Conservation (phyloP, 2,888 invertebrate genomes). For the Pristionchus exspectatus region DNA sequence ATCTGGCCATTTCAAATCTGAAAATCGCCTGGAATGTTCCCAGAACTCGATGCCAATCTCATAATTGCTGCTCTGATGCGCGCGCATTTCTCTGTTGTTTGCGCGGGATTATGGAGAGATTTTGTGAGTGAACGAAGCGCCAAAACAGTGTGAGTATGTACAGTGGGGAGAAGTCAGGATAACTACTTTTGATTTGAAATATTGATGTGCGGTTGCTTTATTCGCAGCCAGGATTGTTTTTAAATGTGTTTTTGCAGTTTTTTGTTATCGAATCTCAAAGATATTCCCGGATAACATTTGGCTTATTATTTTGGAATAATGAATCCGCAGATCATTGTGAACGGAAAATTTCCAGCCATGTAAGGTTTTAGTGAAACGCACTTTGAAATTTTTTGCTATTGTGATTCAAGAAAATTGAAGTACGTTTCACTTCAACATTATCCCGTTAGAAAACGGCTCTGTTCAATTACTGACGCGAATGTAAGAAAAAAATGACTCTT, state of each 20-base stretch:
- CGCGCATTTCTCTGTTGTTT: conserved; percentile 8
- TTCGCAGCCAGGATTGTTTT: too few relatives aligned
- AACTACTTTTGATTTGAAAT: too few relatives aligned
- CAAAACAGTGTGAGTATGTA: neutral
- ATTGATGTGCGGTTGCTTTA: too few relatives aligned
- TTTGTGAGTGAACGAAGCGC: neutral
- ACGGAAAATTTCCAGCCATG: neutral
- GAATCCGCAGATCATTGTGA: neutral
- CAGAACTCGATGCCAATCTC: neutral
- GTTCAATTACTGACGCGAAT: too few relatives aligned
- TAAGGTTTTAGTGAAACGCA: neutral
- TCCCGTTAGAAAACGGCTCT: too few relatives aligned
- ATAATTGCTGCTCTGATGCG: neutral
- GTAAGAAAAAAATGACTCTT: too few relatives aligned
- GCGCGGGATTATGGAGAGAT: conserved; percentile 5
- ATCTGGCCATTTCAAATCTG: neutral
- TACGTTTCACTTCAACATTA: too few relatives aligned
- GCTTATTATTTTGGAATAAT: too few relatives aligned
- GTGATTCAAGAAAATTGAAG: too few relatives aligned
- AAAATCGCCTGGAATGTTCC: neutral
- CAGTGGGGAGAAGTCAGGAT: neutral
- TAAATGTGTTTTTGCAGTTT: too few relatives aligned
- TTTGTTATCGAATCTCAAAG: too few relatives aligned
- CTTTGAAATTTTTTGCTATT: neutral
- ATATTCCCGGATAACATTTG: too few relatives aligned